Conservation (phyloP, 1,140 invertebrate genomes). For the Himalopsyche phryganea region DNA sequence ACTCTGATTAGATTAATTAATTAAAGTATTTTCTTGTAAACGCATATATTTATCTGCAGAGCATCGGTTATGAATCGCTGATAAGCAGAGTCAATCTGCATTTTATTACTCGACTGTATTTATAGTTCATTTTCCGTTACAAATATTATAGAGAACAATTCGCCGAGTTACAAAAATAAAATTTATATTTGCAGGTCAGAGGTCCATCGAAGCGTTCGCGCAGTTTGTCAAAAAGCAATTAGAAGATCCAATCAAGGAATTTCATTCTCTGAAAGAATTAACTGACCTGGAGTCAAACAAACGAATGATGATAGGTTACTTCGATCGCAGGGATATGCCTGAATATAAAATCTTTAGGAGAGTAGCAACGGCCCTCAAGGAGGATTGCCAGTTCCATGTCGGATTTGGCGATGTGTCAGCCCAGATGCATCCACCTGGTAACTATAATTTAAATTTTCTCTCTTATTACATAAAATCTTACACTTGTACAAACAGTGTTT, state of each 20-base stretch:
- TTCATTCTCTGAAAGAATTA: constrained; percentile 71
- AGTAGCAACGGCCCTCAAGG: constrained; percentile 85
- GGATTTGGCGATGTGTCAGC: constrained; percentile 84
- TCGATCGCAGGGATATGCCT: constrained; percentile 75
- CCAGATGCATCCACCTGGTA: constrained; percentile 78
- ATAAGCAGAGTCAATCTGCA: too few relatives aligned
- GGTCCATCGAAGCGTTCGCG: constrained; percentile 75
- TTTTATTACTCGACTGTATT: too few relatives aligned
- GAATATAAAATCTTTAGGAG: constrained; percentile 77
- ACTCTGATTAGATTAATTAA: too few relatives aligned
- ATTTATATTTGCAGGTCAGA: too few relatives aligned
- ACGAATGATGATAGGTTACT: constrained; percentile 90
- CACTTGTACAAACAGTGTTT: too few relatives aligned
- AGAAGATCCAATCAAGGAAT: constrained; percentile 83
- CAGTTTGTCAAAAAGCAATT: constrained; percentile 88
- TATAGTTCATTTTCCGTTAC: too few relatives aligned
- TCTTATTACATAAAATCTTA: too few relatives aligned
- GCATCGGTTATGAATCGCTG: too few relatives aligned
- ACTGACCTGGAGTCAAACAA: constrained; percentile 83
- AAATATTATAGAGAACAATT: too few relatives aligned
- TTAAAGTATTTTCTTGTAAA: background rate
- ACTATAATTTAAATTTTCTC: background rate
- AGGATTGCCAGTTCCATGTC: constrained; percentile 93
- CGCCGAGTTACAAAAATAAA: too few relatives aligned
- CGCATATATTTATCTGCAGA: too few relatives aligned